Percentiles rank a stretch among this genome's conserved stretches.
phyloP scores from a whole-genome alignment of 2,797 vertebrate genomes.

The Yasuhikotakia modesta region DNA sequence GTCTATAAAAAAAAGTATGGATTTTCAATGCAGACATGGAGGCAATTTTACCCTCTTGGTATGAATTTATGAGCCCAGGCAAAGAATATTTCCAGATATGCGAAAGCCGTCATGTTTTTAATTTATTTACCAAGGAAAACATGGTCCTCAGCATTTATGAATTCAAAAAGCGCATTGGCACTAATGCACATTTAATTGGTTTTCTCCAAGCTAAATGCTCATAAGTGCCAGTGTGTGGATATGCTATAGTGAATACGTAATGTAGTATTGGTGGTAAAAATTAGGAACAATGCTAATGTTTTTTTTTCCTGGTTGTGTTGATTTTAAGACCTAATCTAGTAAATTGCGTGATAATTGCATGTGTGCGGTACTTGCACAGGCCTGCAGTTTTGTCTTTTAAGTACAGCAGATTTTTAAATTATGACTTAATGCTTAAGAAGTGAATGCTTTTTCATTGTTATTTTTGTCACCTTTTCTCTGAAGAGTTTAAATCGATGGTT shows the following conservation, averaged over 20 bases:
- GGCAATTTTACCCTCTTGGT: conserved; percentile 7
- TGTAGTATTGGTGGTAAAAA: conserved; percentile 5
- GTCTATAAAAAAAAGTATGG: neutral
- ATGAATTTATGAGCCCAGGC: neutral
- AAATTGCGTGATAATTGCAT: neutral
- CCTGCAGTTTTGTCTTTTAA: neutral
- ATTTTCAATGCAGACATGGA: neutral
- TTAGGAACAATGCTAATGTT: neutral
- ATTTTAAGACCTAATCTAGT: neutral
- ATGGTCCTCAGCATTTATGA: conserved; percentile 10
- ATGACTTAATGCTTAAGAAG: neutral
- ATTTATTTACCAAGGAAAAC: conserved; percentile 18
- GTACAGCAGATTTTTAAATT: neutral
- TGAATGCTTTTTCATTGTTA: neutral
- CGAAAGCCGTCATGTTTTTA: neutral
- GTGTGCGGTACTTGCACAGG: neutral
- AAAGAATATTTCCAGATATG: conserved; percentile 10
- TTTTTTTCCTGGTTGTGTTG: neutral
- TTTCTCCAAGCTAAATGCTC: conserved; percentile 11
- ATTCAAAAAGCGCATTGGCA: conserved; percentile 21
- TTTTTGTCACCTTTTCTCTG: neutral
- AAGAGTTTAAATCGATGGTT: neutral
- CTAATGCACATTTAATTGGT: conserved; percentile 43
- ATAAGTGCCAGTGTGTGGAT: conserved; percentile 6
- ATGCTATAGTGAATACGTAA: conserved; percentile 23